Conservation (phyloP, 35 echinoderm and acorn worm species). For the Heliocidaris erythrogramma region DNA sequence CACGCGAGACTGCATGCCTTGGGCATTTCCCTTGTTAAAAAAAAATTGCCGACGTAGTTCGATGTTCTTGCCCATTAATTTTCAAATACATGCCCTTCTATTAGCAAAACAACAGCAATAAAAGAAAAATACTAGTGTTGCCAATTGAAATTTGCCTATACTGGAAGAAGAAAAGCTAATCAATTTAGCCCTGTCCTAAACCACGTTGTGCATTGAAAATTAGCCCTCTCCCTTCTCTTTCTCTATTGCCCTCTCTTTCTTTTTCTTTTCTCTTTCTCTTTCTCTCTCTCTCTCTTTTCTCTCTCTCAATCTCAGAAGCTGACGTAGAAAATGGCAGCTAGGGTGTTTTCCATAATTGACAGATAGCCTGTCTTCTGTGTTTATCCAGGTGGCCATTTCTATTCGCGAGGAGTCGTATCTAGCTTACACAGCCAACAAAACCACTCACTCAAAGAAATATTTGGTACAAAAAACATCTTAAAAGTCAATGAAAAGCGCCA, state of each 20-base stretch:
- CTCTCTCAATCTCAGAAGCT: too few species aligned
- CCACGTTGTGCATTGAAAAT: neutral
- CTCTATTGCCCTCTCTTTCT: neutral
- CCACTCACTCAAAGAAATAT: neutral
- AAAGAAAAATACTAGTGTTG: too few species aligned
- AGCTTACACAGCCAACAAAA: neutral
- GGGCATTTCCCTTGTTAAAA: too few species aligned
- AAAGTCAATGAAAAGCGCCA: too few species aligned
- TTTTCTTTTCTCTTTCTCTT: neutral
- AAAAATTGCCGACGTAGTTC: too few species aligned
- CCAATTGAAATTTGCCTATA: too few species aligned
- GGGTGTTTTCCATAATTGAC: neutral
- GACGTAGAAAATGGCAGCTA: neutral
- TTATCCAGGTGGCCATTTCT: neutral
- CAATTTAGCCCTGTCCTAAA: too few species aligned
- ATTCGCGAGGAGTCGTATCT: neutral
- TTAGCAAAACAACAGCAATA: too few species aligned
- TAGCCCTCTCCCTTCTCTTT: neutral
- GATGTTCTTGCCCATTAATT: too few species aligned
- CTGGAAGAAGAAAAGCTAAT: too few species aligned
- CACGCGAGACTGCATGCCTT: too few species aligned
- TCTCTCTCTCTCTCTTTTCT: neutral
- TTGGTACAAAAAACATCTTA: neutral
- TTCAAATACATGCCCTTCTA: too few species aligned
- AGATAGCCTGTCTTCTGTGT: neutral